A percentile compares a stretch with the other conserved stretches of the same genome.
Conservation (phyloP, 2,113 vertebrate genomes). For the Alosa alosa region DNA sequence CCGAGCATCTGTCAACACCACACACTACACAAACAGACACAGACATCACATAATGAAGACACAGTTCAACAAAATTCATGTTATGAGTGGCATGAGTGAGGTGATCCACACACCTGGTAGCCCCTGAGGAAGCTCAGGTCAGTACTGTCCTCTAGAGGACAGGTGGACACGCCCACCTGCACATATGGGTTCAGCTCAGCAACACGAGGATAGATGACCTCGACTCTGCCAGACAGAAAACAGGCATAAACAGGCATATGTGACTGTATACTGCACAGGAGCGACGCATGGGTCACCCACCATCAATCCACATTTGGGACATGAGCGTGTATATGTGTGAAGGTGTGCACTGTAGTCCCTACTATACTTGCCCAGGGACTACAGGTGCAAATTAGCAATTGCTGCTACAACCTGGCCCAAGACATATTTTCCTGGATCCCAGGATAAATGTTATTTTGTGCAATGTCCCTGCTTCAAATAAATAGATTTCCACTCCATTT, state of each 20-base stretch:
- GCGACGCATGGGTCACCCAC: too few relatives aligned
- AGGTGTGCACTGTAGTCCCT: not conserved
- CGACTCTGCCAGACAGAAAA: conserved; percentile 72
- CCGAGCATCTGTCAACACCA: conserved; percentile 86
- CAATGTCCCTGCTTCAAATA: too few relatives aligned
- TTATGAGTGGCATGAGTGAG: not conserved
- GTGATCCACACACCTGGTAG: conserved; percentile 76
- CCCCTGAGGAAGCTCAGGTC: conserved; percentile 86
- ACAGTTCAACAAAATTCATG: not conserved
- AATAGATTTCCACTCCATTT: too few relatives aligned
- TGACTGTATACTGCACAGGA: too few relatives aligned
- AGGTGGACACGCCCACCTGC: conserved; percentile 79
- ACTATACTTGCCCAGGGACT: too few relatives aligned
- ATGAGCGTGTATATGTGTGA: not conserved
- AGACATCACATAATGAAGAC: not conserved
- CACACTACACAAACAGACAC: conserved; percentile 75
- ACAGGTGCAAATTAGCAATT: too few relatives aligned
- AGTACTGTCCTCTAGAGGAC: conserved; percentile 76
- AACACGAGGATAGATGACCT: conserved; percentile 81
- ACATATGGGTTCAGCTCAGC: conserved; percentile 95
- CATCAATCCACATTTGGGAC: too few relatives aligned
- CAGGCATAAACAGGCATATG: not conserved
- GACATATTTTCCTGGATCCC: too few relatives aligned
- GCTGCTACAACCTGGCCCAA: too few relatives aligned
- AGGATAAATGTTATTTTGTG: too few relatives aligned